Evolutionary conservation across 2,797 vertebrate genomes (phyloP), one percentile per base, ranked within the genome.

Genomic region (Acestrorhynchus altus): DNA sequence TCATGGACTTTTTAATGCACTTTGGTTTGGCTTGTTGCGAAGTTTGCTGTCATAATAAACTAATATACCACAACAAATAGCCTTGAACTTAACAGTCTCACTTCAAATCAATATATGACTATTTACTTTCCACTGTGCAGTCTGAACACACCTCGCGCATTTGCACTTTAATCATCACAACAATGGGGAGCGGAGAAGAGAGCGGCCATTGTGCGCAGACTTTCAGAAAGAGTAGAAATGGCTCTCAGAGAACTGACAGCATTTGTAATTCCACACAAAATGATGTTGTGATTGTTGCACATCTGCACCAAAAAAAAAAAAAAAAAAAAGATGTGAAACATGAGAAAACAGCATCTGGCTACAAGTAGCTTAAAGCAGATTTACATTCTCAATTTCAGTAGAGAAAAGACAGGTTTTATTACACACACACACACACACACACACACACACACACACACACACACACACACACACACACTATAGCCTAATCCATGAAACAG

Each of bases 331-430:
- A 20, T 20, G 13, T 11, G 18, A 64, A 64, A 44, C 39, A 44
- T 64, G 35, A 64, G 39, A 42, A 65, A 65, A 44, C 40, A 44
- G n/a, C 61, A 65, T 22, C 61, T 65, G 61, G 39, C 40, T 22
- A 13, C 15, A 2, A 60, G 57, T 8, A 35, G 28, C 24, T 60
- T 35, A 31, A 18, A 35, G 16, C 57, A 60, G 57, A 66, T 40
- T 75, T 66, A 63, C 8, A 54, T 15, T 70, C 22, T 70, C 6
- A 26, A 35, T 59, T 42, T 70, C 13, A 77, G 63, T 11, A 16
- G 13, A 11, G 4, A 16, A 49, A 49, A 8, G 8, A 49, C 1
- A 39, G 4, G 9, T 2, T 7, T 6, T 7, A 52, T 3, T 20
- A 59, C 24, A 59, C 4, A 35, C 39, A 44, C 61, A 22, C 0